phyloP scores from a whole-genome alignment of 2,888 invertebrate genomes.

The Calameuta filiformis region DNA sequence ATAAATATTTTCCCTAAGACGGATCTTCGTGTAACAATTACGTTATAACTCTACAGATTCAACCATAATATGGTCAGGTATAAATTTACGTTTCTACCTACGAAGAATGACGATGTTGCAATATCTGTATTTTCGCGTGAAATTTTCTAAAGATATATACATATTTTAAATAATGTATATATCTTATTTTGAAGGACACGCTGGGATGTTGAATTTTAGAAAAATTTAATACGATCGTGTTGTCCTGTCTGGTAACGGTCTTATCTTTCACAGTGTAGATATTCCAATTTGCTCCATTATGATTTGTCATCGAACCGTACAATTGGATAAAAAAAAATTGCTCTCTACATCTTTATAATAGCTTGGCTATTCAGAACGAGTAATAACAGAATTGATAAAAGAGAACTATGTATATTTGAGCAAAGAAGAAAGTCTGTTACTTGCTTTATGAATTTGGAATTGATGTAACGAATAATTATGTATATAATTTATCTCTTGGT shows the following conservation, averaged over 20 bases:
- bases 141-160: background rate
- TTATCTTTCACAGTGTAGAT: background rate
- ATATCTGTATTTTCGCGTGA: background rate
- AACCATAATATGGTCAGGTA: background rate
- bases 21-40: conserved; percentile 5
- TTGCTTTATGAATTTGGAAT: background rate
- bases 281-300: background rate
- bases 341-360: background rate
- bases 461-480: background rate
- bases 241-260: background rate
- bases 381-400: background rate
- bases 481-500: background rate
- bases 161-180: background rate
- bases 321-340: background rate
- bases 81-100: background rate
- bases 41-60: background rate
- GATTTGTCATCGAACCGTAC: background rate
- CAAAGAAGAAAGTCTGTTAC: background rate
- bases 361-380: background rate
- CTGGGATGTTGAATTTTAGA: background rate
- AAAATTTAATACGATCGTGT: background rate
- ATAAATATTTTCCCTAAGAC: conserved; percentile 45
- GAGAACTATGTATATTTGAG: background rate
- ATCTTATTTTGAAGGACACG: background rate
- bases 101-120: background rate